Evolutionary conservation across 2,888 invertebrate species (phyloP), one percentile per base, ranked within the genome.

Genomic region (Leptodirus hochenwartii): DNA sequence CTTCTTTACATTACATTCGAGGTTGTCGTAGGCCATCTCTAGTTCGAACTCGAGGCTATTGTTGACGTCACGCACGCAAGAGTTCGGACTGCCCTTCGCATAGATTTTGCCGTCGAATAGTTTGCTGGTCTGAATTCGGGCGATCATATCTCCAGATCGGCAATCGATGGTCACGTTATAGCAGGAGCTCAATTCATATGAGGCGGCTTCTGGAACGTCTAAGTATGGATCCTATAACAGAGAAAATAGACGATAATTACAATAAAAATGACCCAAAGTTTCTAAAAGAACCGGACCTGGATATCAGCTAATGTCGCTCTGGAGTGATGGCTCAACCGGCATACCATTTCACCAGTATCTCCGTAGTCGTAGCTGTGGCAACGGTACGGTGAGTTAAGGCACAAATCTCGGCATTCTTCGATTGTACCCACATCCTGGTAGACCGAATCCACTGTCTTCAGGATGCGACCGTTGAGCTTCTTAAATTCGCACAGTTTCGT

Each of bases 161-260:
- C 90, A 91, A 55, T 88, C 85, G 49, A 90, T 85, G 43, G 80
- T 82, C 27, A 90, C 87, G 57, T 90, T 90, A 66, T 90, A 90
- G 55, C 90, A 91, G 14, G 88, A 85, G 42, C 82, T 80, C 40
- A 90, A 59, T 59, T 90, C 90, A 59, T 84, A 88, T 9, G 88
- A 88, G 17, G 87, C 75, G 8, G 85, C 85, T 59, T 87, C 87
- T 15, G 84, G 80, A 17, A 88, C 85, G 53, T 84, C 82, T 44
- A 87, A 63, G 56, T 85, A 87, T 20, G 87, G 85, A 46, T 87
- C 80, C 76, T 79, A 51, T 33, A 58, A 51, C 30, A 34, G 31
- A 16, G 13, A 2, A n/a, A n/a, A 20, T 20, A n/a, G n/a, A n/a
- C n/a, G n/a, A n/a, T n/a, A n/a, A n/a, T n/a, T n/a, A n/a, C n/a